Base-by-base conservation (phyloP, 2,797 vertebrate species). In the Manis javanica region DNA sequence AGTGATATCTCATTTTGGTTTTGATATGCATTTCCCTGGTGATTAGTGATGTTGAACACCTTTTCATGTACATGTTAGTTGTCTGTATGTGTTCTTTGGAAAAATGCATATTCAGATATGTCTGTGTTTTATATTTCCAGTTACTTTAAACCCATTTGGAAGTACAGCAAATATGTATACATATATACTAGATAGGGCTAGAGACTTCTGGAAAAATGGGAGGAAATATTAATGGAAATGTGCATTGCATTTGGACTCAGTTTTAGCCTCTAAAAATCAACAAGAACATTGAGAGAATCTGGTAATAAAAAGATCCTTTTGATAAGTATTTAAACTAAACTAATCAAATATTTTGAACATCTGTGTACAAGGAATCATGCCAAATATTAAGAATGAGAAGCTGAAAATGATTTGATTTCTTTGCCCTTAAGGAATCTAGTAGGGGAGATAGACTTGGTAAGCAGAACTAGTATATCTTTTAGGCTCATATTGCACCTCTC, bases 361-460 rank as follows among this genome's bases (percentile, higher is more conserved):
- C 53, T 68, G 0, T 37, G 1, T 71, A 12, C 1, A 93, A 89
- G 61, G 86, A 81, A 74, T 92, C n/a, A 81, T 71, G 51, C 49
- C 8, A 85, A 87, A 71, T 82, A 72, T 8, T 74, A 9, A 88
- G 51, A 89, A 91, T 72, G 57, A 95, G 37, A 91, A 87, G 69
- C 55, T 81, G 85, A 79, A 89, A 84, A 46, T 6, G 2, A 91
- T 90, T 96, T 85, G n/a, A 55, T 86, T 95, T 37, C 12, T 94
- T 72, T 57, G 59, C 3, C 9, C 37, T 57, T 86, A 83, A 90
- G 37, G 34, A 63, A 87, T 81, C 72, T 86, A 75, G 37, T n/a
- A 66, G 42, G 46, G 66, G 37, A 87, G 11, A 12, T 5, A 71
- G n/a, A 87, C 26, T 77, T 66, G 34, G 26, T 88, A 75, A 21